These are phyloP conservation scores for Siderastrea siderea DNA, from an alignment of 92 coral and sea anemone genomes.

Conservation along the genomic window DNA sequence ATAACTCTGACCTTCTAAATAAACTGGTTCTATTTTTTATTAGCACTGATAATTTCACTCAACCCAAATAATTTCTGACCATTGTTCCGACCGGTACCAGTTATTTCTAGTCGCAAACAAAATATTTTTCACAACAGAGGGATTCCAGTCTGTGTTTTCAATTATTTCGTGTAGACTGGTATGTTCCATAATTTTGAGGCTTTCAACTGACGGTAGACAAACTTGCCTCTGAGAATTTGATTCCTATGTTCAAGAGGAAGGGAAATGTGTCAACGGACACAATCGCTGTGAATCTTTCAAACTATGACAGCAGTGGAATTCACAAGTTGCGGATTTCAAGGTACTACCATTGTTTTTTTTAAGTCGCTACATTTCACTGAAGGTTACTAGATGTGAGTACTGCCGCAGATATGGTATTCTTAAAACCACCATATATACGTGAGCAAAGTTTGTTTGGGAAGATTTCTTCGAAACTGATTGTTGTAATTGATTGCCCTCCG, in stretches of 20 bases:
- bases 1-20: no score
- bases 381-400: background rate
- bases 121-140: background rate
- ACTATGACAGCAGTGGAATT: background rate
- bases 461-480: no score
- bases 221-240: background rate
- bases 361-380: no score
- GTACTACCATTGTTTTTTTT: background rate
- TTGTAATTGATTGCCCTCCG: no score
- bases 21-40: background rate
- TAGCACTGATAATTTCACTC: background rate
- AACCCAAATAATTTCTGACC: background rate
- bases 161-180: background rate
- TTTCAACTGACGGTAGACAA: background rate
- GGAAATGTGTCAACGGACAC: background rate
- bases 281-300: background rate
- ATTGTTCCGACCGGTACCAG: conserved; percentile 29
- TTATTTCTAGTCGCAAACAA: background rate
- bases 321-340: conserved; percentile 8
- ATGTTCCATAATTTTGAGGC: background rate
- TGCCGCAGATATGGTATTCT: background rate
- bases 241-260: background rate
- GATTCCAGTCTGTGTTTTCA: background rate
- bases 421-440: no score
- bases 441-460: no score